A percentile compares a stretch with the other conserved stretches of the same genome.
Conservation (phyloP, 2,113 vertebrate genomes). For the Orcinus orca region DNA sequence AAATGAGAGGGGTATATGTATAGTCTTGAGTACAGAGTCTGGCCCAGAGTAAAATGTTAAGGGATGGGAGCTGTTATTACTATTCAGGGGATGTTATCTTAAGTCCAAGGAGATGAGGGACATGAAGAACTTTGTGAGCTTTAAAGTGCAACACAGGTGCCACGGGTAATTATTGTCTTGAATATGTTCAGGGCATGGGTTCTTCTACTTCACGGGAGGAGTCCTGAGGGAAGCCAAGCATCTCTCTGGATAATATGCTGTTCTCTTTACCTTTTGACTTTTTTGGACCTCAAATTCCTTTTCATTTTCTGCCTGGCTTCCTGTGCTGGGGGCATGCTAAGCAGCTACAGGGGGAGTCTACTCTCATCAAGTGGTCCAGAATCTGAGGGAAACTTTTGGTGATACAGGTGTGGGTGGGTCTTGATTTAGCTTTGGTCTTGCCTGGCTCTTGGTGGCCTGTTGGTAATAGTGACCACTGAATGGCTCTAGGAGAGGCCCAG, state of each 20-base stretch:
- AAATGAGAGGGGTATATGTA: neutral
- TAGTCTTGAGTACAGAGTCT: neutral
- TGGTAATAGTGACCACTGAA: neutral
- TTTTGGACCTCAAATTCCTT: neutral
- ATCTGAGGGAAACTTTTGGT: neutral
- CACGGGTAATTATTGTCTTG: neutral
- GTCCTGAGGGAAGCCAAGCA: neutral
- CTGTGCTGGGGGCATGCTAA: neutral
- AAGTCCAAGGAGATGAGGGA: neutral
- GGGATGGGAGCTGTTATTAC: neutral
- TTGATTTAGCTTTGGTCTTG: neutral
- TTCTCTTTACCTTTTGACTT: neutral
- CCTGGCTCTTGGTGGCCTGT: neutral
- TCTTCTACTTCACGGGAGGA: slow-evolving; percentile 6
- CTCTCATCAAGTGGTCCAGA: neutral
- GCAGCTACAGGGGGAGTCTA: neutral
- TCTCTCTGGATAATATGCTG: neutral
- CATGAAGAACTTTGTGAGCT: neutral
- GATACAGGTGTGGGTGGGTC: neutral
- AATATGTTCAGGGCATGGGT: neutral
- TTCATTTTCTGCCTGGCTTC: slow-evolving; percentile 14
- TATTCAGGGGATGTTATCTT: neutral
- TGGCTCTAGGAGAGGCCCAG: neutral
- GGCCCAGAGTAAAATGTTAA: neutral
- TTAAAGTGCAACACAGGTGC: neutral